Evolutionary conservation across 35 echinoderm and acorn worm species (phyloP), one percentile per base, ranked within the genome.

Genomic region (Anneissia japonica): DNA sequence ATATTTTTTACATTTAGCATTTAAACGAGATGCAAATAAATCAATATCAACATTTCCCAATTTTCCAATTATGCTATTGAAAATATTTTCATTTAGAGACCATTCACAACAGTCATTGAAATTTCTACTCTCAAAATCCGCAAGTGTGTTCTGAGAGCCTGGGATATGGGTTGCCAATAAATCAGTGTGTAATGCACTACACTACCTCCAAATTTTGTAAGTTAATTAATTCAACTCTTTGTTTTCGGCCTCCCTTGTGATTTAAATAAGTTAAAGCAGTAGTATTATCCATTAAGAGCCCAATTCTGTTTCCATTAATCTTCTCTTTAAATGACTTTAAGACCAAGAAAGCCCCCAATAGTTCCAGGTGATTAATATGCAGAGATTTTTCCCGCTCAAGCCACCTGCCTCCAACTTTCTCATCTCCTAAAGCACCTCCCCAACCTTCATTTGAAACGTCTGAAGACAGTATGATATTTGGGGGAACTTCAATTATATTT

Each of bases 21-120:
- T 91, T 0, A 86, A 45, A 32, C 84, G 79, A 5, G 87, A 88
- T 35, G 87, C 87, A 33, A 82, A 88, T 30, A 82, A 72, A 43
- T 88, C 87, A 14, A 84, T 82, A 56, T 46, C 38, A 19, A 74
- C 36, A 7, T 37, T 35, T 23, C 75, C 75, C 5, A 13, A 37
- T 11, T 74, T 12, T 82, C 34, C 64, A 46, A 36, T 4, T 34
- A 56, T 17, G 31, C 29, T 82, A 35, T 38, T 1, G 30, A 30
- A 79, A 77, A 51, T 30, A 34, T 4, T 35, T 11, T 32, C 21
- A 30, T 83, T 34, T 3, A 96, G 78, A 81, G 84, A 89, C 90
- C 93, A 96, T 82, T 96, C 93, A 73, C 77, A 77, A 46, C 85
- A 81, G 30, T 91, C 90, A 86, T 89, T 84, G 39, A 92, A 96